Evolutionary conservation across 1,140 invertebrate genomes (phyloP), one percentile per base, ranked within the genome.

Genomic region (Mactra quadrangularis): DNA sequence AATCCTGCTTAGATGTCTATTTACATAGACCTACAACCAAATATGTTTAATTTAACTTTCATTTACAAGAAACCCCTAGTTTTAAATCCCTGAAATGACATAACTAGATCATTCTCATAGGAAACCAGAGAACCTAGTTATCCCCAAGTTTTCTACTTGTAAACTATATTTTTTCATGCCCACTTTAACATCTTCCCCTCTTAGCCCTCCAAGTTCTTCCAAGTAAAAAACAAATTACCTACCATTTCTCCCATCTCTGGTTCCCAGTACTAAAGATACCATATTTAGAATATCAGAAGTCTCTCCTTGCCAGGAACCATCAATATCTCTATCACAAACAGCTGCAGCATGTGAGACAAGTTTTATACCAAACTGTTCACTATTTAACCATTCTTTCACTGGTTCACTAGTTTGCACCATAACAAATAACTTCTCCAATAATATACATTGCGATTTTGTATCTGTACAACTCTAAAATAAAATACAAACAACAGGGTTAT

Each of bases 261-360:
- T 68, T 22, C 86, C 86, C 33, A 90, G 76, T 17, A 88, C 86
- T 27, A 89, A 84, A 41, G 86, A 85, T 33, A 90, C 60, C 11
- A 89, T 76, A 29, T 74, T 41, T 53, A 85, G 85, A 62, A 76
- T 78, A 55, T 84, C 71, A 22, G 74, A 68, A 11, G 82, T 53
- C 19, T 84, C 82, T 15, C 74, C 76, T 0, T 59, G 52, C 74
- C 74, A 76, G 3, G 55, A 11, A 0, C 38, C 55, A 41, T 62
- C 57, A 19, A 76, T 59, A 33, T 84, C 85, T 53, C 85, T 53
- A 19, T 85, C 57, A 84, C 90, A 90, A 29, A 90, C 66, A 11
- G 64, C 72, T n/a, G 70, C 45, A 50, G 85, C 82, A 29, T 88
- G 77, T 13, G 66, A 22, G 9, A 88, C 68, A 0, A 90, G 57